Percentiles rank a stretch among this genome's conserved stretches.
phyloP scores from a whole-genome alignment of 2,113 vertebrate genomes.

The Anas platyrhynchos region DNA sequence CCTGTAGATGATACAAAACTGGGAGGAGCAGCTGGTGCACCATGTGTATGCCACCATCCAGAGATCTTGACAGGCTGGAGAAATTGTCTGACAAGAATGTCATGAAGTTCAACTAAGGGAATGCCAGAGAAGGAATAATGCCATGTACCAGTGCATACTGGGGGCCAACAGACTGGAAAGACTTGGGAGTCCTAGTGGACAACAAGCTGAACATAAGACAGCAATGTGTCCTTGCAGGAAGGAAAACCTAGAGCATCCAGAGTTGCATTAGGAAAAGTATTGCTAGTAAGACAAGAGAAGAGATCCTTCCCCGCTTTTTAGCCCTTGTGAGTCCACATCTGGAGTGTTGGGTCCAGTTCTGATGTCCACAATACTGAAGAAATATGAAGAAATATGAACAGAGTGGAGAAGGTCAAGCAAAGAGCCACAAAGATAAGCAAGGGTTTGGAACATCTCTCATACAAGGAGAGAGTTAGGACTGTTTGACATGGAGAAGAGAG shows the following conservation, averaged over 20 bases:
- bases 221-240: neutral
- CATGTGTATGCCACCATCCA: neutral
- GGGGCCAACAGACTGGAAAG: neutral
- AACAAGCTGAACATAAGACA: neutral
- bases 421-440: no score
- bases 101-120: neutral
- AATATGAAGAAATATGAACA: no score
- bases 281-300: no score
- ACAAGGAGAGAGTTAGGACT: neutral
- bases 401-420: no score
- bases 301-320: no score
- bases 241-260: no score
- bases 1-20: neutral
- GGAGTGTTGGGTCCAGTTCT: no score
- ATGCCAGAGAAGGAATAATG: neutral
- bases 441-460: no score
- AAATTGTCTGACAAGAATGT: neutral
- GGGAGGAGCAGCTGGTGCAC: neutral
- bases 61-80: neutral
- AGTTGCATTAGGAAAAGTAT: no score
- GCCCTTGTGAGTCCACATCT: no score
- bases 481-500: neutral
- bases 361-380: no score
- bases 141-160: neutral
- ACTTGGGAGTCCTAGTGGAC: neutral